Percentiles rank a stretch among this genome's conserved stretches.
phyloP scores from a whole-genome alignment of 1,140 invertebrate genomes.

The Littorina saxatilis region DNA sequence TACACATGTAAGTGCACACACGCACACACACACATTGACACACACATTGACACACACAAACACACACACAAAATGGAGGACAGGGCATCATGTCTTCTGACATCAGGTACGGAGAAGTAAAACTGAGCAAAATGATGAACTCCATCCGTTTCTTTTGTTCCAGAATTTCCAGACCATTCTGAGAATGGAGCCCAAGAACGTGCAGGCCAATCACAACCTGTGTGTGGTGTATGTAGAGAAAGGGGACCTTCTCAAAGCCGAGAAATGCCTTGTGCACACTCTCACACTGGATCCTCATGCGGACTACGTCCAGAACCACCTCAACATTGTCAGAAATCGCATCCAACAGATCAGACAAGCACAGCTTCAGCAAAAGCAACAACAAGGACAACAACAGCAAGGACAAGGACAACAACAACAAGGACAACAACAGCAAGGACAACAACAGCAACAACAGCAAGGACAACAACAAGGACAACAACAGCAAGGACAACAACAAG shows the following conservation, averaged over 20 bases:
- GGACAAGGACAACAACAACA: slow-evolving; percentile 4
- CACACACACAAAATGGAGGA: slow-evolving; percentile 24
- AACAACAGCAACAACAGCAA: slow-evolving; percentile 25
- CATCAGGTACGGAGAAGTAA: too few relatives aligned
- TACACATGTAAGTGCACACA: neutral
- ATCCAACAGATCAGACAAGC: slow-evolving; percentile 53
- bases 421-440: neutral
- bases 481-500: neutral
- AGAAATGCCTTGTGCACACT: slow-evolving; percentile 88
- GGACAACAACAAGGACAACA: slow-evolving; percentile 8
- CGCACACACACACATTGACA: neutral
- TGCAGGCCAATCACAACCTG: slow-evolving; percentile 96
- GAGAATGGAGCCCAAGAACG: slow-evolving; percentile 90
- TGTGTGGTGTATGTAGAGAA: slow-evolving; percentile 97
- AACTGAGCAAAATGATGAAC: too few relatives aligned
- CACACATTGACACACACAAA: neutral
- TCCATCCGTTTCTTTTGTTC: too few relatives aligned
- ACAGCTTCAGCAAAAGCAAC: slow-evolving; percentile 14
- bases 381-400: neutral
- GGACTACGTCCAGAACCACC: slow-evolving; percentile 92
- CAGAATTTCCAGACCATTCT: slow-evolving; percentile 94
- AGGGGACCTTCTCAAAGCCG: slow-evolving; percentile 88
- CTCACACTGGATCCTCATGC: slow-evolving; percentile 86
- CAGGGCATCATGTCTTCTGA: too few relatives aligned
- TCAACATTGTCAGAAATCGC: slow-evolving; percentile 88